These are phyloP conservation scores for Amazona finschi DNA, from an alignment of 2,797 vertebrate species.

Conservation along the genomic window DNA sequence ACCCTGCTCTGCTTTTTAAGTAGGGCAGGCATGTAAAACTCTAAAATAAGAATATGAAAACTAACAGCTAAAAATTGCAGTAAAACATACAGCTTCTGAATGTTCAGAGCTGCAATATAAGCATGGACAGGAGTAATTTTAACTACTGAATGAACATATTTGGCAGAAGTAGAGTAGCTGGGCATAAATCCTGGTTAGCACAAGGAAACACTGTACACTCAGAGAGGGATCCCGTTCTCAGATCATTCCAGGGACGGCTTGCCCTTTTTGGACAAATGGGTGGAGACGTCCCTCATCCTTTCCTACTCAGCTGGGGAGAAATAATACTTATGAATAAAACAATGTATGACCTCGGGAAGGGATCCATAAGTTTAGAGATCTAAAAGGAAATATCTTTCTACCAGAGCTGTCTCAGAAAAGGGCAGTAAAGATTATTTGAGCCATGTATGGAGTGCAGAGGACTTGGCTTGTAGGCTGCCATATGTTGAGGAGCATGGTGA, in stretches of 20 bases:
- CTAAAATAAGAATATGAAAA: not conserved
- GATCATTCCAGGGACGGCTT: not conserved
- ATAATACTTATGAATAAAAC: not conserved
- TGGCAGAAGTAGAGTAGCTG: not conserved
- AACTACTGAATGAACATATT: not conserved
- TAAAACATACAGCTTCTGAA: not conserved
- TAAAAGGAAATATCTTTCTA: not conserved
- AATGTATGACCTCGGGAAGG: not conserved
- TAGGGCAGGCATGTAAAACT: not conserved
- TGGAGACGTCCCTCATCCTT: not conserved
- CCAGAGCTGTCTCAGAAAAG: not conserved
- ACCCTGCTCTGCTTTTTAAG: not conserved
- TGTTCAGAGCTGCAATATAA: not conserved
- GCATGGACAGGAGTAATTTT: not conserved
- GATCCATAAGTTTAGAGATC: not conserved
- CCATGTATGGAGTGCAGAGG: not conserved
- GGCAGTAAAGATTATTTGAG: not conserved
- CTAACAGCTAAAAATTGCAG: not conserved
- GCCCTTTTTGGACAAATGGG: not conserved
- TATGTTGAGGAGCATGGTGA: too few relatives aligned
- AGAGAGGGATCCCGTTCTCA: not conserved
- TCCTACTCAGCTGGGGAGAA: not conserved
- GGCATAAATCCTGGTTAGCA: not conserved
- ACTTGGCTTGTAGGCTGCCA: not conserved
- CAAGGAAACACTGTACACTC: not conserved